Evolutionary conservation across 2,797 vertebrate species (phyloP), one percentile per base, ranked within the genome.

Genomic region (Nothura maculosa): DNA sequence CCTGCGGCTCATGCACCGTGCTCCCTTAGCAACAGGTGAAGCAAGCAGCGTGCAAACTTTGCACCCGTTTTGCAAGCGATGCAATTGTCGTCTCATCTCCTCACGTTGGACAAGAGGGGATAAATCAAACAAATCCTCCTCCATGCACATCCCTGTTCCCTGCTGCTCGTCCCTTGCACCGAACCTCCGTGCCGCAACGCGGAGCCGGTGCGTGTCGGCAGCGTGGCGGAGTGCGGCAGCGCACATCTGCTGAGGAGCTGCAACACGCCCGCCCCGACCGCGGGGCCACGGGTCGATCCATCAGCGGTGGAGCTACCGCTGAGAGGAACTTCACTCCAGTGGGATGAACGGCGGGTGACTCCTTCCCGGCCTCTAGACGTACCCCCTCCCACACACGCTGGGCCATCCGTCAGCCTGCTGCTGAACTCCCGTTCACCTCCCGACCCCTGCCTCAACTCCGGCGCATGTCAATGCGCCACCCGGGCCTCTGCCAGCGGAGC

Each of bases 401-500:
- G 17, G 61, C 96, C 47, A 97, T 98, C 92, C 12, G 96, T 98
- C 97, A 97, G 95, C 94, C 89, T 32, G 89, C 68, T 87, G 76
- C 91, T 98, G 98, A 98, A 98, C 98, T 98, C 97, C 84, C 77
- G 67, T 88, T 99, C 98, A 98, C 98, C 98, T 97, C 93, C 85
- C 97, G 98, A 98, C 98, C 98, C 93, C 68, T 30, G 87, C 34
- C 95, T 97, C 97, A 96, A 96, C 98, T 98, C 97, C 95, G 96
- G 54, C 93, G 21, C 6, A 38, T 77, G 45, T 43, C 83, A 57
- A 85, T 83, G 94, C 67, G 25, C 48, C 95, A 96, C 84, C 81
- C 0, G 30, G 94, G 91, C 81, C 94, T 95, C 85, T 0, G 4
- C 15, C 47, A 48, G 11, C 2, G 43, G 92, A 93, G 82, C 85